phyloP scores from a whole-genome alignment of 2,113 vertebrate species.

The Gymnorhina tibicen region DNA sequence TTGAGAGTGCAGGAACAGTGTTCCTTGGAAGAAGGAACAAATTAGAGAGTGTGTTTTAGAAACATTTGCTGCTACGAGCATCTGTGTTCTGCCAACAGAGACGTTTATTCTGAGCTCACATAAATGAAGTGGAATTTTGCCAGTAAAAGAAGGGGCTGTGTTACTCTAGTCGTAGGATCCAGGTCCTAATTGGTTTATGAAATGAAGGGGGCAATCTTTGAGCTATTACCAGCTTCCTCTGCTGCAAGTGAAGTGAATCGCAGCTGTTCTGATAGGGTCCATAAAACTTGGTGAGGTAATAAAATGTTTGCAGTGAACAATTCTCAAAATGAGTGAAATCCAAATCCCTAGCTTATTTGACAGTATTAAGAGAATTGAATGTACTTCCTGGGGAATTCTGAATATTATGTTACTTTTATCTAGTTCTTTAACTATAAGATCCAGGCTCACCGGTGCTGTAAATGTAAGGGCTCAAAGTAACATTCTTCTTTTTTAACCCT shows the following conservation, averaged over 20 bases:
- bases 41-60: background rate
- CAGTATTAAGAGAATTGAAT: background rate
- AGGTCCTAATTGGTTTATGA: conserved; percentile 59
- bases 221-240: conserved; percentile 62
- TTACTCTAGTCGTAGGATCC: conserved; percentile 28
- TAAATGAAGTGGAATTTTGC: conserved; percentile 56
- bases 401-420: conserved; percentile 12
- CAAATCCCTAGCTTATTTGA: conserved; percentile 34
- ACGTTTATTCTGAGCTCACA: conserved; percentile 22
- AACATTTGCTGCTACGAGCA: conserved; percentile 18
- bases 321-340: conserved; percentile 47
- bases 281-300: conserved; percentile 39
- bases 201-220: conserved; percentile 55
- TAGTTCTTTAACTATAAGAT: background rate
- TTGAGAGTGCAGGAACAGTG: background rate
- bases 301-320: conserved; percentile 39
- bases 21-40: background rate
- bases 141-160: conserved; percentile 34
- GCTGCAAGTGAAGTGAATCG: conserved; percentile 52
- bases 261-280: conserved; percentile 60
- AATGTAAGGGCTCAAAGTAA: background rate
- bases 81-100: conserved; percentile 49
- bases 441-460: background rate
- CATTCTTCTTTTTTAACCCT: background rate
- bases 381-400: background rate